phyloP scores from a whole-genome alignment of 2,888 invertebrate genomes.

The Habrosyne pyritoides region DNA sequence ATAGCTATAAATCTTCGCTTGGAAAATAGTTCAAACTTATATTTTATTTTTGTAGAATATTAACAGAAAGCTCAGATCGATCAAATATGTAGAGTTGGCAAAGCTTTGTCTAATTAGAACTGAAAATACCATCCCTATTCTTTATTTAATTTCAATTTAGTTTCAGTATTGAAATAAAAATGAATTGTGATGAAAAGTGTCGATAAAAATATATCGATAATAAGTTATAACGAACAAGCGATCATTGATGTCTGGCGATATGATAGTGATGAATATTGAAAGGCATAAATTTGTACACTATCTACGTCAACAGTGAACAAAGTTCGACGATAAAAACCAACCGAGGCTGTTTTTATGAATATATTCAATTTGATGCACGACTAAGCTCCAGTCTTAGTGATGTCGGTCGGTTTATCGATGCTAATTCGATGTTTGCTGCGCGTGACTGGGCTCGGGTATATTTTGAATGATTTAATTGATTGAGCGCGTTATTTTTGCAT shows the following conservation, averaged over 20 bases:
- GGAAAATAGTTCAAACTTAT: too few species aligned
- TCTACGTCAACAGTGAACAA: conserved; percentile 45
- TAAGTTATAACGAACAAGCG: neutral
- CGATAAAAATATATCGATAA: conserved; percentile 11
- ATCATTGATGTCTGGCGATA: too few species aligned
- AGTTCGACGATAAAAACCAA: conserved; percentile 39
- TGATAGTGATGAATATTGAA: conserved; percentile 27
- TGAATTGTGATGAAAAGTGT: conserved; percentile 13
- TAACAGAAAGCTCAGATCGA: too few species aligned
- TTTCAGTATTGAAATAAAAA: neutral
- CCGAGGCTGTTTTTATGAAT: conserved; percentile 51
- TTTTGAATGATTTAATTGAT: too few species aligned
- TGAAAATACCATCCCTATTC: neutral
- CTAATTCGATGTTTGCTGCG: neutral
- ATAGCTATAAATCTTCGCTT: too few species aligned
- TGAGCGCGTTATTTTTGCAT: too few species aligned
- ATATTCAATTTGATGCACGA: conserved; percentile 62
- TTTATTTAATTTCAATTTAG: neutral
- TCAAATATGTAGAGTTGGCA: too few species aligned
- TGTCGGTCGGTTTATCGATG: conserved; percentile 23
- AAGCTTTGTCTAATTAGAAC: too few species aligned
- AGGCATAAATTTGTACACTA: conserved; percentile 33
- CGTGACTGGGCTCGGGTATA: too few species aligned
- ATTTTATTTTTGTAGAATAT: too few species aligned
- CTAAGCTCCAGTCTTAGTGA: conserved; percentile 48